Evolutionary conservation across 2,888 invertebrate genomes (phyloP), one percentile per base, ranked within the genome.

Genomic region (Drosophila flavopinicola): DNA sequence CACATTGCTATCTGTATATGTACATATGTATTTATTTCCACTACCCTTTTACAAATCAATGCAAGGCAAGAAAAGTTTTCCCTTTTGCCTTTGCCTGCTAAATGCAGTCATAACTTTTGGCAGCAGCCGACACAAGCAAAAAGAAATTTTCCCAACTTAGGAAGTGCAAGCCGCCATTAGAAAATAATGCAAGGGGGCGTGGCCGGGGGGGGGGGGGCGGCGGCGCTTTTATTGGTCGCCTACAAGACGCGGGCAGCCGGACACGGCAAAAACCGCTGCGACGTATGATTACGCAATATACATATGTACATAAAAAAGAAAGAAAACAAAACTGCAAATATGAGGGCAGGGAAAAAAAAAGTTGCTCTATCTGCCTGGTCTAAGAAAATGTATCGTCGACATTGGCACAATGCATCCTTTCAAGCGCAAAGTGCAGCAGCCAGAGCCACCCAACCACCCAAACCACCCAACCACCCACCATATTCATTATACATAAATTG

Each of bases 101-200:
- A 82, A 82, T 85, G 83, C 83, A 83, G 83, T 86, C 86, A 83
- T 83, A 83, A 83, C 86, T 83, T 83, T 83, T 83, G 84, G 82
- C 80, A 84, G 84, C 75, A 72, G 61, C 68, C 74, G 53, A 59
- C 64, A 75, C 44, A 20, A n/a, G 25, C 5, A 48, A 11, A 32
- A 35, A 48, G 17, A 24, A 35, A 23, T 37, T n/a, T n/a, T n/a
- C 25, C 9, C 23, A 60, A 60, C 60, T 78, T 77, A 69, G 77
- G 66, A 78, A 85, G 61, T 79, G 72, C 73, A 83, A 70, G 73
- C 76, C 74, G 83, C 78, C 76, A 80, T 80, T 80, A 80, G 79
- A 84, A 77, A 82, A 68, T 63, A 59, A 61, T 30, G 33, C 3
- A 35, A 24, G 49, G 15, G n/a, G 10, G 17, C 11, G 6, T 2